Base-by-base conservation (phyloP, 1,140 invertebrate species). In the Prorops nasuta region DNA sequence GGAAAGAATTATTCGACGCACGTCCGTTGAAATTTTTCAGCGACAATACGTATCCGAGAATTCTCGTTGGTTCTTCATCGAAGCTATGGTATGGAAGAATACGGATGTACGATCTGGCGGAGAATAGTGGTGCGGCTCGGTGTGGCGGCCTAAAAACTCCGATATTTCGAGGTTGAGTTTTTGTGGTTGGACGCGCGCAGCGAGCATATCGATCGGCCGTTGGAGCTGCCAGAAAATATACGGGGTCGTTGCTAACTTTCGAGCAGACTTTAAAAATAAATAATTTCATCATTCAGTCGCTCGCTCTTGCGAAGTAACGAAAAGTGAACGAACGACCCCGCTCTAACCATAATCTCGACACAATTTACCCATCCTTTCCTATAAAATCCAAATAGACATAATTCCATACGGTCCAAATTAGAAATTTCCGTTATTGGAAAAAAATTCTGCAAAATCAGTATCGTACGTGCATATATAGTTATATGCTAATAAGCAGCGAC, bases 111-210 rank as follows among this genome's bases (percentile, higher is more conserved):
- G 16, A 37, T 37, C 36, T 14, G 15, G 16, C 36, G 36, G 16
- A 12, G 36, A 37, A n/a, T n/a, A n/a, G n/a, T n/a, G n/a, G n/a
- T n/a, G n/a, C n/a, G n/a, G n/a, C n/a, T n/a, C n/a, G n/a, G n/a
- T n/a, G n/a, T n/a, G n/a, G 1, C 16, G 24, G 49, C 24, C 19
- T 53, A 38, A 49, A 42, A 49, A 42, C n/a, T n/a, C 43, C 42
- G 35, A 46, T 49, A 38, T 49, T 46, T 56, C 45, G 51, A 40
- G 51, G 35, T 32, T 24, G 41, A 38, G 46, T 56, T 54, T 54
- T 56, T 52, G 51, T 46, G 46, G 40, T 54, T 41, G 40, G 42
- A 45, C 51, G 54, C 54, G 51, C 51, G 40, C 54, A 24, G 19
- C 19, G 45, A 38, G 32, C 31, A 22, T 56, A 54, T 56, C 54